Evolutionary conservation across 1,140 invertebrate species (phyloP).

Genomic region (Medauroidea extradentata): DNA sequence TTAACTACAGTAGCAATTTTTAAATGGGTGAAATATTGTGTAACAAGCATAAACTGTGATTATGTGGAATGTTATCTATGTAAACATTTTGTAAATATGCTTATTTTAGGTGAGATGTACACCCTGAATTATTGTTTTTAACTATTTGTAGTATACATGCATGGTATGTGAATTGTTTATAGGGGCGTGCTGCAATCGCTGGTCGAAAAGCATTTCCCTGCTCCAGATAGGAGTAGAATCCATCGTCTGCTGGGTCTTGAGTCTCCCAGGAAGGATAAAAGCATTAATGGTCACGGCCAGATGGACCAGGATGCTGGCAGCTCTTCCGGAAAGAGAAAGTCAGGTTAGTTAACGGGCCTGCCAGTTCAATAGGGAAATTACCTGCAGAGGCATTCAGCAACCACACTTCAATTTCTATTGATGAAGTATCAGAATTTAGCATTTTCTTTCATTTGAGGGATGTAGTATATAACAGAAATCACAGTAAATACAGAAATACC

Average conservation of each 20-base stretch:
- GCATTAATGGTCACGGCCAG: conserved; percentile 38
- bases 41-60: neutral
- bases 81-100: neutral
- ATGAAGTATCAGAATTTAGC: too few species aligned
- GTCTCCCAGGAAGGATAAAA: conserved; percentile 33
- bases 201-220: conserved; percentile 96
- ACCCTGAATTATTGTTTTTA: neutral
- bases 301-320: conserved; percentile 45
- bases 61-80: neutral
- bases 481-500: too few species aligned
- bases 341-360: conserved; percentile 32
- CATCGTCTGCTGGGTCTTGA: conserved; percentile 76
- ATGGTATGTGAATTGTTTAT: conserved; percentile 18
- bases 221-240: conserved; percentile 82
- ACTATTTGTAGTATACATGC: neutral
- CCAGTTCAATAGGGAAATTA: too few species aligned
- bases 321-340: conserved; percentile 55
- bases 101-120: neutral
- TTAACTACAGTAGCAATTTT: too few species aligned
- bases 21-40: neutral
- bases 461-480: too few species aligned
- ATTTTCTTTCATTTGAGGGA: too few species aligned
- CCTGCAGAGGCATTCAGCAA: too few species aligned
- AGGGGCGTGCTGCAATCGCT: conserved; percentile 90
- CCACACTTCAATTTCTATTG: too few species aligned